These are phyloP conservation scores for Loris lydekkerianus DNA, from an alignment of 2,797 vertebrate genomes.

Conservation along the genomic window DNA sequence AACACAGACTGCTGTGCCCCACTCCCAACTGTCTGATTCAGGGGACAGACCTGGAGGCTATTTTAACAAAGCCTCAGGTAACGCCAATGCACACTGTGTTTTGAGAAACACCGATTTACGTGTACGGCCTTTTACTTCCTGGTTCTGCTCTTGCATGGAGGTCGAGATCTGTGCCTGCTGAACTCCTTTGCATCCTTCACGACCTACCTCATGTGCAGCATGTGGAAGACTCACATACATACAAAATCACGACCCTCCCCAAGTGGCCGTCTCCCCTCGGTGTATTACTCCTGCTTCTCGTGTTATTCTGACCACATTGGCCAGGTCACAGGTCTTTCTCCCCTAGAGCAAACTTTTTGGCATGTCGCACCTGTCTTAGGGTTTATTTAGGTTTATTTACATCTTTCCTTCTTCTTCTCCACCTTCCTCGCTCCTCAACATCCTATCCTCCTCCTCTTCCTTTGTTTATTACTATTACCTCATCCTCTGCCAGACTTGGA, in stretches of 20 bases:
- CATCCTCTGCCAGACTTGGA: not conserved
- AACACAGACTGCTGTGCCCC: not conserved
- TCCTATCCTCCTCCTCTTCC: not conserved
- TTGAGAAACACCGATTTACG: not conserved
- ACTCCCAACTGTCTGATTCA: not conserved
- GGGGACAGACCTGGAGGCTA: not conserved
- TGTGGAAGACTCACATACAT: not conserved
- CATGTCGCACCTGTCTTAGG: not conserved
- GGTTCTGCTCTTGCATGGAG: not conserved
- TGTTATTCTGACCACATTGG: not conserved
- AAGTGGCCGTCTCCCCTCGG: not conserved
- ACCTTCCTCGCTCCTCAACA: not conserved
- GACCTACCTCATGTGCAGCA: not conserved
- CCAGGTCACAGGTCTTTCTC: not conserved
- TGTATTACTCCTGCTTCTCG: not conserved
- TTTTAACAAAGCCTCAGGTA: not conserved
- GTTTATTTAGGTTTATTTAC: not conserved
- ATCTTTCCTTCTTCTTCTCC: not conserved
- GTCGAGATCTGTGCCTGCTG: not conserved
- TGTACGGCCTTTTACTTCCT: not conserved
- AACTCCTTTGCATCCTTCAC: not conserved
- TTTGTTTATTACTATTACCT: not conserved
- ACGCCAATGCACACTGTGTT: not conserved
- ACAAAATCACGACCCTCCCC: not conserved
- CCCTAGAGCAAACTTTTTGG: not conserved